Evolutionary conservation across 2,888 invertebrate genomes (phyloP), one percentile per base, ranked within the genome.

Genomic region (Dynastes maya): DNA sequence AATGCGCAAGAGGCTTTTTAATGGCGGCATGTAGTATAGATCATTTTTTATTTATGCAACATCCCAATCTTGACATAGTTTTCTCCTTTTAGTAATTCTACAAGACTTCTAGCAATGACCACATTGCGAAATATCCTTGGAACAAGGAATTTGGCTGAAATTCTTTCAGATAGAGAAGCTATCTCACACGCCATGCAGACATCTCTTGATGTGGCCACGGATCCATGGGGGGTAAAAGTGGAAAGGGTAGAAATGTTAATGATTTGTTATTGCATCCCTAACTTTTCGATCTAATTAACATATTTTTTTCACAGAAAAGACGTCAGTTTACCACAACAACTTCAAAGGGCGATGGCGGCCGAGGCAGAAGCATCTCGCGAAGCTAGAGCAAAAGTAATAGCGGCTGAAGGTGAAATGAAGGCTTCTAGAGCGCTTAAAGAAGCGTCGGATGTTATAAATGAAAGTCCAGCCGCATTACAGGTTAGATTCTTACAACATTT

Each of bases 221-320:
- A 96, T 86, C 96, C 96, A 1, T 97, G 97, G 97, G 97, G 97
- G 40, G 96, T 97, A 58, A 96, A 97, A 89, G 97, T 97, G 13
- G 97, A 98, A 88, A 91, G 98, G 82, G 98, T 98, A 37, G 98
- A 98, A 92, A 97, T 98, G 96, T 96, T 90, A 92, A 93, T 89
- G 2, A 2, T 11, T 11, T 45, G 11, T 51, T 0, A 0, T 58
- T 63, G 4, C 37, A 29, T 13, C 13, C 27, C 29, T n/a, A 55
- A 55, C 0, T n/a, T 55, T 55, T 22, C n/a, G 45, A 2, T 40
- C 22, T 22, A 45, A 45, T 2, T 8, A 45, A 8, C 6, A 58
- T 22, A n/a, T 8, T 51, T 53, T 37, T 5, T 55, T 86, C 88
- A 78, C 86, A 95, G 94, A 83, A 95, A 95, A 89, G 95, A 95